Evolutionary conservation across 1,140 invertebrate species (phyloP).

Genomic region (Aradophagus sp.): DNA sequence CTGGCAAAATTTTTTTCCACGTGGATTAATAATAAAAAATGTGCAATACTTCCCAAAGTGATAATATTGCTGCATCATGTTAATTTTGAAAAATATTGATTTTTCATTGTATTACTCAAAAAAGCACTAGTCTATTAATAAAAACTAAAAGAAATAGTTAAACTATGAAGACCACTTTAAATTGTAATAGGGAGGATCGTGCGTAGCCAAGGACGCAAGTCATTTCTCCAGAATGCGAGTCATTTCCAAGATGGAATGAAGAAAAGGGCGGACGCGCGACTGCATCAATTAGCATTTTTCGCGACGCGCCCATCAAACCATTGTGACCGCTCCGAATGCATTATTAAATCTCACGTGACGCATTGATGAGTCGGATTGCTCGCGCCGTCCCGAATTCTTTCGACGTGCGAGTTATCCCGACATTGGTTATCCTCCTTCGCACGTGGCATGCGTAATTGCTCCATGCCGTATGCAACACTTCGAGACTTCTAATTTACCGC

Average conservation of each 20-base stretch:
- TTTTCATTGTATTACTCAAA: too few species aligned
- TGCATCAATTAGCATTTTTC: constrained; percentile 57
- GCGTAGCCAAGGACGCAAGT: too few species aligned
- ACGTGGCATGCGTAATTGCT: constrained; percentile 55
- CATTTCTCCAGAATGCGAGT: constrained; percentile 7
- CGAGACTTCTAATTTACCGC: constrained; percentile 39
- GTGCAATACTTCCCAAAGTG: too few species aligned
- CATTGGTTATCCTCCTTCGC: constrained; percentile 48
- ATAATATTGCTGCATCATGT: too few species aligned
- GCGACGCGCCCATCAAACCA: constrained; percentile 51
- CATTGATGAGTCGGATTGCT: constrained; percentile 49
- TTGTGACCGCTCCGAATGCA: constrained; percentile 55
- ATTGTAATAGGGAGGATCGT: too few species aligned
- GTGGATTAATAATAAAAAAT: too few species aligned
- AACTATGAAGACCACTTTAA: too few species aligned
- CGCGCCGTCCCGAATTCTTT: constrained; percentile 47
- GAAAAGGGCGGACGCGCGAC: constrained; percentile 26
- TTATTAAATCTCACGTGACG: constrained; percentile 48
- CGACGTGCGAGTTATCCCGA: constrained; percentile 26
- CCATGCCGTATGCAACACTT: constrained; percentile 40
- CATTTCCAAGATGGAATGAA: constrained; percentile 41
- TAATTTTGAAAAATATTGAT: too few species aligned
- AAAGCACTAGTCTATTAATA: too few species aligned
- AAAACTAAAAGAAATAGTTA: too few species aligned
- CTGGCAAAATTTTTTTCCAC: too few species aligned